Evolutionary conservation across 1,140 invertebrate genomes (phyloP), one percentile per base, ranked within the genome.

Genomic region (Meloidogyne hapla): DNA sequence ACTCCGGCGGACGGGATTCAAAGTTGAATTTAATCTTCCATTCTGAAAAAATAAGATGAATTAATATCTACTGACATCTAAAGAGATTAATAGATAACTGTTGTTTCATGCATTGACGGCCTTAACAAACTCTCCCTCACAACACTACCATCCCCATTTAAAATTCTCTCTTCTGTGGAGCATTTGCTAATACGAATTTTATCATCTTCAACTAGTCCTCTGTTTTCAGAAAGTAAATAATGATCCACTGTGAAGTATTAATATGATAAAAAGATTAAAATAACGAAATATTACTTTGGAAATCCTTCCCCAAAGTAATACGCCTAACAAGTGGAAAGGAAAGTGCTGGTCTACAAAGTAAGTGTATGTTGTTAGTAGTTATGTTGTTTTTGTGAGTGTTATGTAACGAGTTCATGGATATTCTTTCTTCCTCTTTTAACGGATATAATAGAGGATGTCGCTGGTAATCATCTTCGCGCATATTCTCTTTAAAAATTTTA

Each of bases 161-260:
- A 10, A 26, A 72, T 26, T 21, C 13, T 62, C 5, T 63, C 38
- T 21, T 28, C 45, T 33, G 42, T 64, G 4, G 15, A 25, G 69
- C 42, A 42, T 33, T 8, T 63, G 8, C 25, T 25, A 21, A 21
- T 63, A 25, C 9, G 8, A 21, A 25, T 63, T 3, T 63, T 40
- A 15, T n/a, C n/a, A 33, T 2, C 18, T 18, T n/a, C 64, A 33
- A 2, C 15, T 18, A 33, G 18, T 1, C 15, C 26, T 66, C 25
- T 40, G 21, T 40, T 64, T 38, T 73, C 70, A 25, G 42, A 63
- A 15, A 73, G n/a, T 64, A 73, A 63, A 73, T 73, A 73, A 62
- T 73, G 70, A 38, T 73, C 64, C n/a, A 73, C 70, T 70, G 15
- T n/a, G n/a, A 33, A 33, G 33, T 33, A 5, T 33, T 3, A 33